A percentile compares a stretch with the other conserved stretches of the same genome.
Evolutionary conservation across 2,797 vertebrate species (phyloP).

Genomic region (Pipistrellus pygmaeus): DNA sequence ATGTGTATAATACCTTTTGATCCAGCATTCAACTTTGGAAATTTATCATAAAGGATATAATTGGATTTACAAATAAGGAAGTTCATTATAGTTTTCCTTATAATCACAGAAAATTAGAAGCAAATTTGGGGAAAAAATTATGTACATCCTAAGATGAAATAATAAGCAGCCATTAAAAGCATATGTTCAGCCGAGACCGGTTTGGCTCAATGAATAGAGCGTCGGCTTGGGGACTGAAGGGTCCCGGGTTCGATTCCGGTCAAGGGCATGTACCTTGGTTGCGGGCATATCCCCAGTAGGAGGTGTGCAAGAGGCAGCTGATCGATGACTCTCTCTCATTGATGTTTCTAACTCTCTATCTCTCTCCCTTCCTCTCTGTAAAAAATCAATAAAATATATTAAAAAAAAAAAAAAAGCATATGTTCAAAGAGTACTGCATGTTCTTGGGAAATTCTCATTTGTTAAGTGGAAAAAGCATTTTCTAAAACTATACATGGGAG

Average conservation of each 20-base stretch:
- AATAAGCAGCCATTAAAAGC: neutral
- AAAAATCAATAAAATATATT: no score
- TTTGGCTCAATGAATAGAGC: no score
- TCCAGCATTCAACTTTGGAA: neutral
- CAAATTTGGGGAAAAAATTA: neutral
- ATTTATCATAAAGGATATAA: slow-evolving; percentile 11
- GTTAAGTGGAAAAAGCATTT: neutral
- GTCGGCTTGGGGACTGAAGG: no score
- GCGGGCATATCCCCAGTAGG: no score
- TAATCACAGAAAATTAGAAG: neutral
- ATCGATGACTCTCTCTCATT: no score
- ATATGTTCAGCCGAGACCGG: no score
- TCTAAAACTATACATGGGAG: neutral
- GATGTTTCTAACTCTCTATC: no score
- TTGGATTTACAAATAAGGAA: neutral
- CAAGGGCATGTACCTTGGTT: no score
- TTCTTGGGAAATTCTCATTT: neutral
- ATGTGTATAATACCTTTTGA: neutral
- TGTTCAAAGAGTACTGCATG: neutral
- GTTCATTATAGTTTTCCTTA: neutral
- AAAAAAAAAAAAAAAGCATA: no score
- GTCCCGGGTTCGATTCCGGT: no score
- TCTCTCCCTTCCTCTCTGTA: no score
- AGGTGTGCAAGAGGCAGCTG: no score
- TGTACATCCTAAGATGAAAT: neutral